Evolutionary conservation across 1,140 invertebrate genomes (phyloP), one percentile per base, ranked within the genome.

Genomic region (Leptinotarsa lineolata): DNA sequence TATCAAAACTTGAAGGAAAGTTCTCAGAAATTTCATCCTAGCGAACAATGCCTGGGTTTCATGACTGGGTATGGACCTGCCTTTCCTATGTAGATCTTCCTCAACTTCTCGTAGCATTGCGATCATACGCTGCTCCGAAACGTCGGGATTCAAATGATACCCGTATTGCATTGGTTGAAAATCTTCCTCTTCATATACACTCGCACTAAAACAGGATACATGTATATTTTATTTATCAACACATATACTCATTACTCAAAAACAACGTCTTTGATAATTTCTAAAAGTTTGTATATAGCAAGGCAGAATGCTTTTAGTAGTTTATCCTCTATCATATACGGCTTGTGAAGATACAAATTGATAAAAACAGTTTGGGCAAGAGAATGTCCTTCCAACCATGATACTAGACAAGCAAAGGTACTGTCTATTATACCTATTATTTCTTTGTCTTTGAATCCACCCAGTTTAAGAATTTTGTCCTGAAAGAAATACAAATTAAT

Each of bases 311-410:
- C 92, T 84, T 92, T 93, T 45, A 99, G 85, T 45, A 90, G 88
- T 82, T 92, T 92, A 82, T 98, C 95, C 79, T 91, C 87, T 76
- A 99, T 95, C 75, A 91, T 85, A 79, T 92, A 89, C 6, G 97
- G 96, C 78, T 96, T 92, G 85, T 99, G 97, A 46, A 99, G 86
- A 83, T 98, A 99, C 39, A 99, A 88, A 86, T 98, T 98, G 12
- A 96, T 99, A 81, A 99, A 98, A 13, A 99, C 92, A 20, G 97
- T 99, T 87, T 99, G 97, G 39, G 96, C 97, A 76, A 98, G 88
- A 15, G 96, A 99, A 83, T 97, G 95, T 0, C 96, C 96, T 85
- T 97, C 95, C 16, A 98, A 84, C 95, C 96, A 98, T 0, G 95
- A 96, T 1, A 97, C 95, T 78, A 99, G 88, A 84, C 96, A 97